Conservation (phyloP, 2,113 vertebrate genomes). For the Egretta garzetta region DNA sequence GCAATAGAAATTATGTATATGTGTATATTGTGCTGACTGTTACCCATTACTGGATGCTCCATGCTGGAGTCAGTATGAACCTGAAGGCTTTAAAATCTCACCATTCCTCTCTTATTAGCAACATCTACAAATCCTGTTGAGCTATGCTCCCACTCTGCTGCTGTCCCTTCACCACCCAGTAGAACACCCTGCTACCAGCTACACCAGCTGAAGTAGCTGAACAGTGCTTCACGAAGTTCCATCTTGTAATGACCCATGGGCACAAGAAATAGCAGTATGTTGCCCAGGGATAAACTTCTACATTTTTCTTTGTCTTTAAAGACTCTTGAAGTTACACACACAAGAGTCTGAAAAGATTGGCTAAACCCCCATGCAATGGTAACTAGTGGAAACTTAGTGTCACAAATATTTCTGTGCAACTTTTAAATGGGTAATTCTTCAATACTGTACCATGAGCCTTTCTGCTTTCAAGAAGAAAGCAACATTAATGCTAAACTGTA, state of each 20-base stretch:
- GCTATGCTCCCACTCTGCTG: neutral
- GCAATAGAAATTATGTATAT: neutral
- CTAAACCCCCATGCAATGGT: neutral
- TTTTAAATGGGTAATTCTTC: neutral
- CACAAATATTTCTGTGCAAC: neutral
- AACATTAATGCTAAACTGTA: neutral
- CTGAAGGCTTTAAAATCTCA: neutral
- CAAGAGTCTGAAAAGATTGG: neutral
- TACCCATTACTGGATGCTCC: neutral
- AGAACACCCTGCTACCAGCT: neutral
- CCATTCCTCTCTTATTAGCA: neutral
- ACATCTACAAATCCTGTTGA: neutral
- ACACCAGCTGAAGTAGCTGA: neutral
- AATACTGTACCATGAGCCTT: neutral
- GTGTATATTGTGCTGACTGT: neutral
- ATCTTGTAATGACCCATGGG: neutral
- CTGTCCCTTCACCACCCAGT: neutral
- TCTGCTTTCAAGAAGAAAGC: neutral
- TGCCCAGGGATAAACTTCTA: neutral
- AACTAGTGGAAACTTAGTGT: neutral
- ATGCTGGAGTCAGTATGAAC: neutral
- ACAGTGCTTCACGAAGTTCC: neutral
- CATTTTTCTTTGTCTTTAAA: neutral
- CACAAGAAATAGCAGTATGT: neutral
- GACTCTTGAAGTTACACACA: neutral